These are phyloP conservation scores for Chauna torquata DNA, from an alignment of 2,113 vertebrate genomes.

Conservation along the genomic window DNA sequence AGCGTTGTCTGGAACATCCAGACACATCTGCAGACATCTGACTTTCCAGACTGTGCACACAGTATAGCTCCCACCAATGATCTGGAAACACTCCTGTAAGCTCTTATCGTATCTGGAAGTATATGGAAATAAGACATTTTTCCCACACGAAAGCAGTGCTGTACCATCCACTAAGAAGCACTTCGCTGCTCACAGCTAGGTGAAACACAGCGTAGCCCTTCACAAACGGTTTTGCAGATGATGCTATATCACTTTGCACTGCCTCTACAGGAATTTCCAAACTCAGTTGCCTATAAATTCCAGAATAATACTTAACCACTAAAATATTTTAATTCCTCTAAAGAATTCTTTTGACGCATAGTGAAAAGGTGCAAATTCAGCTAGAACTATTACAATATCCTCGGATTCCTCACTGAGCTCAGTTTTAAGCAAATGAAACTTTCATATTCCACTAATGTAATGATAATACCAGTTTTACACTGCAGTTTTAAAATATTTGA, in stretches of 20 bases:
- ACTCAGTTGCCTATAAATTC: neutral
- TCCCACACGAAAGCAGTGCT: neutral
- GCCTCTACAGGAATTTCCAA: neutral
- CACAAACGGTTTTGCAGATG: neutral
- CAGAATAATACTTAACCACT: neutral
- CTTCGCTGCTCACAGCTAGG: neutral
- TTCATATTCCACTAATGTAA: neutral
- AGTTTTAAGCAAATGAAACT: constrained; percentile 9
- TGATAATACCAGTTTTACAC: neutral
- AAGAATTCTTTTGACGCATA: neutral
- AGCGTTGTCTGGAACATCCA: neutral
- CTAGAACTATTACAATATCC: neutral
- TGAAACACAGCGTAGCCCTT: neutral
- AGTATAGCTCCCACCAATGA: neutral
- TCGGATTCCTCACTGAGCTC: neutral
- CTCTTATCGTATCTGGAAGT: neutral
- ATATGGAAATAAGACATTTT: neutral
- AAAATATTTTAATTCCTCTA: neutral
- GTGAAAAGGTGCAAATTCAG: neutral
- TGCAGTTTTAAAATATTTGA: neutral
- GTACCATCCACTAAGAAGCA: neutral
- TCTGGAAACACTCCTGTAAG: neutral
- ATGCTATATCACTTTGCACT: neutral
- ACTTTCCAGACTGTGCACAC: neutral
- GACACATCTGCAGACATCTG: neutral